Percentiles rank a stretch among this genome's conserved stretches.
Evolutionary conservation across 2,797 vertebrate species (phyloP).

Genomic region (Labroides dimidiatus): DNA sequence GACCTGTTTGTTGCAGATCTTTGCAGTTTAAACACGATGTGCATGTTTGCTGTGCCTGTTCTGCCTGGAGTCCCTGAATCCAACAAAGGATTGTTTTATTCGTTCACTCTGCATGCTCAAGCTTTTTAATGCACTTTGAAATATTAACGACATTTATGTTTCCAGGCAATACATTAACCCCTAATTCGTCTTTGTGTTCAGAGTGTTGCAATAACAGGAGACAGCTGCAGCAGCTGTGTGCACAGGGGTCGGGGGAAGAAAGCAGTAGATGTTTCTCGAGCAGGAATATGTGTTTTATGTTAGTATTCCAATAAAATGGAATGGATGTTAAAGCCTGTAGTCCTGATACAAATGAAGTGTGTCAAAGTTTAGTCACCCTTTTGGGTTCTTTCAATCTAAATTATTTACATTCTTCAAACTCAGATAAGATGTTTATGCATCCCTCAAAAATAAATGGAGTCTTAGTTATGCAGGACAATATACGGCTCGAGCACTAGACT

Average conservation of each 20-base stretch:
- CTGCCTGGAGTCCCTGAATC: conserved; percentile 5
- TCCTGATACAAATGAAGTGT: not conserved
- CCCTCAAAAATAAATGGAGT: not conserved
- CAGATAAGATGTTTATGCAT: not conserved
- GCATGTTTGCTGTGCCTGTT: conserved; percentile 1
- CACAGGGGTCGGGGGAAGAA: too few relatives aligned
- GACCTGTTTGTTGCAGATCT: conserved; percentile 41
- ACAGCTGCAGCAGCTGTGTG: too few relatives aligned
- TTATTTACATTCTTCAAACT: not conserved
- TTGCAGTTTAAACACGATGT: conserved; percentile 30
- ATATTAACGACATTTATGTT: not conserved
- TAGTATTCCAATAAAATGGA: conserved; percentile 1
- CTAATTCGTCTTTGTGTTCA: too few relatives aligned
- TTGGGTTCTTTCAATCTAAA: not conserved
- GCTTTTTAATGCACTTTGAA: not conserved
- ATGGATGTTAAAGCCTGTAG: not conserved
- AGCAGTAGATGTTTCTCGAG: not conserved
- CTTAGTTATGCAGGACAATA: not conserved
- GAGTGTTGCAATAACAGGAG: too few relatives aligned
- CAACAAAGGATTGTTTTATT: not conserved
- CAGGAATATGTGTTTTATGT: not conserved
- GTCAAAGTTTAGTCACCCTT: too few relatives aligned
- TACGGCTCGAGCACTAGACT: too few relatives aligned
- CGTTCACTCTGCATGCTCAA: conserved; percentile 13
- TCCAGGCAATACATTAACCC: not conserved